Evolutionary conservation across 2,888 invertebrate species (phyloP), one percentile per base, ranked within the genome.

Genomic region (Anaspis maculata): DNA sequence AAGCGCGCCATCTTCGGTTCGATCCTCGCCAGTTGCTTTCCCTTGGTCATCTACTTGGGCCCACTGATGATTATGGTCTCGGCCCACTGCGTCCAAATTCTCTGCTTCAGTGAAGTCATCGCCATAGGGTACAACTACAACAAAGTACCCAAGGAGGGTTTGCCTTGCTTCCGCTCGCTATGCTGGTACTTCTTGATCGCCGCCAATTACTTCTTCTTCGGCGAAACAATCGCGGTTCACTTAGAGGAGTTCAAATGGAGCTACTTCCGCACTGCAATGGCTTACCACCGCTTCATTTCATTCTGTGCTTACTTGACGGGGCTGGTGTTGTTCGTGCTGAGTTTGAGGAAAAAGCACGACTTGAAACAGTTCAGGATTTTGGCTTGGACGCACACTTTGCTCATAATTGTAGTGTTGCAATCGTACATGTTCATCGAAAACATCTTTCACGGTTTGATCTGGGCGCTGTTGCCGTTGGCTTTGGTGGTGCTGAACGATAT

Each of bases 401-500:
- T 98, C 45, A 75, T 98, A 40, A 87, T 98, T 56, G 90, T 98
- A 34, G 96, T 97, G 44, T 87, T 91, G 2, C 96, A 97, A 70
- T 92, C 95, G 60, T 96, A 96, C 64, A 80, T 97, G 57, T 90
- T 97, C 61, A 90, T 97, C 50, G 90, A 92, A 68, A 97, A 95
- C 63, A 87, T 97, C 54, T 96, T 97, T 67, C 90, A 96, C 73
- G 98, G 81, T 35, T 64, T 81, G 14, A 79, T 82, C 59, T 82
- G 96, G 97, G 90, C 97, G 64, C 85, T 97, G 58, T 87, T 97
- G 37, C 96, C 97, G 4, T 90, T 96, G 0, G 91, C 92, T 11
- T 92, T 97, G 88, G 95, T 99, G 48, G 91, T 96, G 38, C 87
- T 92, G 67, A 99, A 99, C 67, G 98, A 99, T 68, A 91, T 98